A percentile compares a stretch with the other conserved stretches of the same genome.
Evolutionary conservation across 2,797 vertebrate species (phyloP).

Genomic region (Scolopax bukidnonensis): DNA sequence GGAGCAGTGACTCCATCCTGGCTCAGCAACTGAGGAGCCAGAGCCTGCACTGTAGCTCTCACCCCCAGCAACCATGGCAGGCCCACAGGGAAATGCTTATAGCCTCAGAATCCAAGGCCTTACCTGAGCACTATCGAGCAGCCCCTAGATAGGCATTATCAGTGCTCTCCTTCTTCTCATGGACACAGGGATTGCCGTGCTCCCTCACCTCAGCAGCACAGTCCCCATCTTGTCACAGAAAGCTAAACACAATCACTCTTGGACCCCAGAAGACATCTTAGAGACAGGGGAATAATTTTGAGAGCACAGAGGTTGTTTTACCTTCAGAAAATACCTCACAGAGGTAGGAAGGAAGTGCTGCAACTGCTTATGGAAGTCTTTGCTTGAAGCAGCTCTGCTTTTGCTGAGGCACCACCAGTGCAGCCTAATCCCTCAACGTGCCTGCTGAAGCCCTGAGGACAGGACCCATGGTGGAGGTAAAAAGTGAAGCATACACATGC

Average conservation of each 20-base stretch:
- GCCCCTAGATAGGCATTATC: background rate
- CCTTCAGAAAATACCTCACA: background rate
- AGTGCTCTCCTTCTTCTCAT: background rate
- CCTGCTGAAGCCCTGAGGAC: background rate
- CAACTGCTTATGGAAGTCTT: background rate
- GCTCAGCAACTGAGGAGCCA: too few relatives aligned
- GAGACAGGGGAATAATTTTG: background rate
- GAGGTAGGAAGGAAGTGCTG: background rate
- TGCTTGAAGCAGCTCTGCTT: accelerated
- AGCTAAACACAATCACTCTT: too few relatives aligned
- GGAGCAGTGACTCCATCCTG: background rate
- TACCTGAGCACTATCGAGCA: background rate
- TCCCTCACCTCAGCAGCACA: background rate
- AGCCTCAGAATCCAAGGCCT: too few relatives aligned
- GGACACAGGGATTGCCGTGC: accelerated
- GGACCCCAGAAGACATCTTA: background rate
- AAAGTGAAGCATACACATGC: accelerated
- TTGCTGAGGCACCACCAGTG: accelerated
- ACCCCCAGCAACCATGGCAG: background rate
- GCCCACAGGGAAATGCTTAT: accelerated
- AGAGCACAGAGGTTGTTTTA: background rate
- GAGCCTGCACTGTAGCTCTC: accelerated
- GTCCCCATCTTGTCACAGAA: background rate
- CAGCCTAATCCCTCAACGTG: accelerated
- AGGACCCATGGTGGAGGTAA: too few relatives aligned